Percentiles rank a stretch among this genome's conserved stretches.
Conservation (phyloP, 1,140 invertebrate species). For the Pteromalus puparum region DNA sequence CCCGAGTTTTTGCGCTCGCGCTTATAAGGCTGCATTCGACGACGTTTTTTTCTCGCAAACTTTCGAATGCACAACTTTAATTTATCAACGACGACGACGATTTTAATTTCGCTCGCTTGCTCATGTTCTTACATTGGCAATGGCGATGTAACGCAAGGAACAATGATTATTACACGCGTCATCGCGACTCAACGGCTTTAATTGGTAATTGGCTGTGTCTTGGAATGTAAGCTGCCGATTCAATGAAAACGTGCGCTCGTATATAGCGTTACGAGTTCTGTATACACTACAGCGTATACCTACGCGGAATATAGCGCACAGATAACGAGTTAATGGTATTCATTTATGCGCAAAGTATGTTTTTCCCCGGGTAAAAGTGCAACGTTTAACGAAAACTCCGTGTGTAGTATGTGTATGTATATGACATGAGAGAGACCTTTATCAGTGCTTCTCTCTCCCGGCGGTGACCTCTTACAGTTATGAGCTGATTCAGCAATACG, state of each 20-base stretch:
- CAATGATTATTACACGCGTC: background rate
- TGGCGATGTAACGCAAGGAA: too few species aligned
- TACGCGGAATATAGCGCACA: background rate
- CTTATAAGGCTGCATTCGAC: background rate
- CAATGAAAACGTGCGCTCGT: background rate
- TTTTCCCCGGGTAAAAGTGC: background rate
- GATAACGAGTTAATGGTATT: constrained; percentile 1
- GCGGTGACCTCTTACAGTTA: constrained; percentile 6
- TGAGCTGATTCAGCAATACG: constrained; percentile 34
- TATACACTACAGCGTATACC: too few species aligned
- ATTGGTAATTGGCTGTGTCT: background rate
- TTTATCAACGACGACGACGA: too few species aligned
- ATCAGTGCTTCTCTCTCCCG: background rate
- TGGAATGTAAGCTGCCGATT: background rate
- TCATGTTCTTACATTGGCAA: too few species aligned
- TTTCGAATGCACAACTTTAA: background rate
- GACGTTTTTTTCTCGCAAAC: background rate
- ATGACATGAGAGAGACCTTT: background rate
- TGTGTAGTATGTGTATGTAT: background rate
- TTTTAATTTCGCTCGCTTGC: too few species aligned
- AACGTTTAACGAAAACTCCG: background rate
- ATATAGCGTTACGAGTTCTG: background rate
- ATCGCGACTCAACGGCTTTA: too few species aligned
- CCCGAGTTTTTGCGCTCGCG: too few species aligned
- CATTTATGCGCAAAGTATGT: background rate